phyloP scores from a whole-genome alignment of 2,888 invertebrate genomes.

The Linnaemya tessellans region DNA sequence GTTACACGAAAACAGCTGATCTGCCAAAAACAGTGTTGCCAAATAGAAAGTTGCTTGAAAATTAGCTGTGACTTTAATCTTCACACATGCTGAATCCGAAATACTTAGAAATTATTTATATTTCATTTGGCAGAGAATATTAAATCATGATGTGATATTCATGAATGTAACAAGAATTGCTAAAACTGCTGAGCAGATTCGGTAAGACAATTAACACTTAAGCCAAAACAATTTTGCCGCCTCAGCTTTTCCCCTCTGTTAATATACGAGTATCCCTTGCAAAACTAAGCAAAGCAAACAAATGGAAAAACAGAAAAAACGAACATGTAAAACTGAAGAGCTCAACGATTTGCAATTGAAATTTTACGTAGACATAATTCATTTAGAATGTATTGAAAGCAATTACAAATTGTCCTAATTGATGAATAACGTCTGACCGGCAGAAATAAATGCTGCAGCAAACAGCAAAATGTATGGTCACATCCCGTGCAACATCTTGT shows the following conservation, averaged over 20 bases:
- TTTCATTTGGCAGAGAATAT: no score
- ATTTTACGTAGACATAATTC: conserved; percentile 43
- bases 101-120: no score
- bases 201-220: no score
- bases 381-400: conserved; percentile 18
- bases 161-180: no score
- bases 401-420: conserved; percentile 43
- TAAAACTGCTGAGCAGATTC: no score
- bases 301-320: background rate
- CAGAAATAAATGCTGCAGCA: background rate
- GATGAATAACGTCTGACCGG: conserved; percentile 24
- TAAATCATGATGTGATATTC: no score
- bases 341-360: conserved; percentile 6
- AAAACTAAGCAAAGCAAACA: background rate
- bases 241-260: background rate
- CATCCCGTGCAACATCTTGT: background rate
- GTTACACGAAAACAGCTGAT: no score
- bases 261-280: background rate
- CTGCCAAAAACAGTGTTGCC: no score
- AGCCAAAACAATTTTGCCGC: background rate
- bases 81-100: no score
- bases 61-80: no score
- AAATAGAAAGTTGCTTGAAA: no score
- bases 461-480: background rate
- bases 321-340: no score